phyloP scores from a whole-genome alignment of 1,140 invertebrate genomes.

The Drosophila mauritiana region DNA sequence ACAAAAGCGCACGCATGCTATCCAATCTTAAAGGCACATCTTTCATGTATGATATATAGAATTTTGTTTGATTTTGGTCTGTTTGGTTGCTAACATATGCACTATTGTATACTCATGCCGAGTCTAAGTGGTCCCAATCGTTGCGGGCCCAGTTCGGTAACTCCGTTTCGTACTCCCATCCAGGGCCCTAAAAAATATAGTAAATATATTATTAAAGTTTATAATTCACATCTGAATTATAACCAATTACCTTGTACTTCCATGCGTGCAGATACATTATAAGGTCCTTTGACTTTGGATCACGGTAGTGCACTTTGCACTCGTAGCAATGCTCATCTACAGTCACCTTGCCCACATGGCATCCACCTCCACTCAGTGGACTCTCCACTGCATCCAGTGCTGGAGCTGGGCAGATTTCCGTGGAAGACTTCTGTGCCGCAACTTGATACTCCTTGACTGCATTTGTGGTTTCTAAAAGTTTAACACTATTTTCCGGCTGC shows the following conservation, averaged over 20 bases:
- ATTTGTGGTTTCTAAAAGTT: conserved; percentile 21
- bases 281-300: conserved; percentile 95
- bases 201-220: background rate
- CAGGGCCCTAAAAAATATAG: conserved; percentile 88
- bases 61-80: conserved; percentile 46
- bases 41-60: conserved; percentile 52
- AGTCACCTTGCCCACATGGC: conserved; percentile 89
- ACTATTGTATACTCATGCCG: conserved; percentile 42
- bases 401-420: conserved; percentile 12
- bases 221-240: background rate
- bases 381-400: conserved; percentile 6
- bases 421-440: conserved; percentile 22
- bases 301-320: conserved; percentile 95
- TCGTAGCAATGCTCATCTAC: conserved; percentile 95
- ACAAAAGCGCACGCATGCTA: conserved; percentile 37
- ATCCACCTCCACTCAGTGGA: conserved; percentile 17
- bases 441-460: conserved; percentile 18
- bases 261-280: conserved; percentile 98
- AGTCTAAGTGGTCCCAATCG: conserved; percentile 88
- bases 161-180: conserved; percentile 95
- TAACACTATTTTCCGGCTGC: conserved; percentile 15
- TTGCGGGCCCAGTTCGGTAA: conserved; percentile 94
- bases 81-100: conserved; percentile 30
- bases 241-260: conserved; percentile 90
- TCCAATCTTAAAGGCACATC: conserved; percentile 58